These are phyloP conservation scores for Tolypeutes matacus DNA, from an alignment of 2,797 vertebrate species.

Conservation along the genomic window DNA sequence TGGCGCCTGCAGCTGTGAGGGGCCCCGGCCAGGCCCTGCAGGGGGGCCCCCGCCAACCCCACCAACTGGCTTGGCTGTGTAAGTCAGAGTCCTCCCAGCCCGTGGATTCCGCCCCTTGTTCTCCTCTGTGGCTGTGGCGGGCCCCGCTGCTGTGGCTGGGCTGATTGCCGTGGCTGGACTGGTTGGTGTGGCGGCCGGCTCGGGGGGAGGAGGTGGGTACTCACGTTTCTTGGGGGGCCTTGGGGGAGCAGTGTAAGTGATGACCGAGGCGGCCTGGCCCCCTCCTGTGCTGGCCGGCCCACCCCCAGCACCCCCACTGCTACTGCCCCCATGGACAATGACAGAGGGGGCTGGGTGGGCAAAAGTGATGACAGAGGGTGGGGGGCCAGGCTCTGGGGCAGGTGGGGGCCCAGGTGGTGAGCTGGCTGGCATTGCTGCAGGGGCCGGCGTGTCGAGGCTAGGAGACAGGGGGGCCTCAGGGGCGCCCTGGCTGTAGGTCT, in stretches of 20 bases:
- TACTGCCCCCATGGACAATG: constrained; percentile 90
- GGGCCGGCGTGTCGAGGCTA: constrained; percentile 86
- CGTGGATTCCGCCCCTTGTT: constrained; percentile 88
- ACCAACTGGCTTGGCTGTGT: constrained; percentile 89
- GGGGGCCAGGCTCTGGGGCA: constrained; percentile 81
- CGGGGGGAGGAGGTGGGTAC: constrained; percentile 72
- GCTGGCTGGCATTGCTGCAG: constrained; percentile 85
- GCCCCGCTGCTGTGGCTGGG: constrained; percentile 77
- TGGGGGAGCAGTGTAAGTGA: constrained; percentile 84
- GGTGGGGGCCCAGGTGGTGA: constrained; percentile 85
- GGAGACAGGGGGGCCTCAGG: constrained; percentile 88
- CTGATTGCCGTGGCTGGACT: constrained; percentile 81
- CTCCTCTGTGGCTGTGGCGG: constrained; percentile 78
- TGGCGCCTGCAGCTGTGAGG: constrained; percentile 75
- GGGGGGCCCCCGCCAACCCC: constrained; percentile 83
- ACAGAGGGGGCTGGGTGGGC: constrained; percentile 93
- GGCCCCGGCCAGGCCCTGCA: constrained; percentile 85
- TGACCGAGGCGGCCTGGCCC: constrained; percentile 89
- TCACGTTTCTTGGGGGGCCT: constrained; percentile 81
- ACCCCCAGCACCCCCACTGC: constrained; percentile 51
- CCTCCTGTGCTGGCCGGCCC: constrained; percentile 87
- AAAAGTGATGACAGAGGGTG: constrained; percentile 93
- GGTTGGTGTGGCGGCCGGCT: constrained; percentile 67
- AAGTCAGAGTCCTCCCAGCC: constrained; percentile 89
- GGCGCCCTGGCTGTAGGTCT: constrained; percentile 94